Percentiles rank a stretch among this genome's conserved stretches.
phyloP scores from a whole-genome alignment of 2,888 invertebrate species.

The Dasypogon diadema region DNA sequence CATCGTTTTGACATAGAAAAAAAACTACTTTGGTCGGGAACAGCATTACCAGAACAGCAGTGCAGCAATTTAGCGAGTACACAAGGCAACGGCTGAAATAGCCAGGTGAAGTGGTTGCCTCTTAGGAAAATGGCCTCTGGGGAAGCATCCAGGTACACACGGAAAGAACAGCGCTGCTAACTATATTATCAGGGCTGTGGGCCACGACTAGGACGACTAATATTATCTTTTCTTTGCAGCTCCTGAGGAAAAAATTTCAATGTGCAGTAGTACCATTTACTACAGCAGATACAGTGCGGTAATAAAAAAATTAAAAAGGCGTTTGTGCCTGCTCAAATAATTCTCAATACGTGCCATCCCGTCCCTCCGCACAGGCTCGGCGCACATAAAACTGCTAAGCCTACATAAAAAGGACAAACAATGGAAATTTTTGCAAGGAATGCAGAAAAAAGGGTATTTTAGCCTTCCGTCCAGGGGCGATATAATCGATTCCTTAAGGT shows the following conservation, averaged over 20 bases:
- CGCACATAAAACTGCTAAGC: background rate
- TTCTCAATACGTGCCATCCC: background rate
- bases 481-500: slow-evolving; percentile 40
- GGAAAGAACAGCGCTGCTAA: background rate
- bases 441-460: background rate
- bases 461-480: background rate
- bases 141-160: slow-evolving; percentile 7
- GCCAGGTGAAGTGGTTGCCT: slow-evolving; percentile 42
- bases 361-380: background rate
- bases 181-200: slow-evolving; percentile 1
- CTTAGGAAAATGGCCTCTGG: background rate
- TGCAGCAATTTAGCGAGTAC: slow-evolving; percentile 20
- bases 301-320: background rate
- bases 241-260: background rate
- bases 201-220: background rate
- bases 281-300: background rate
- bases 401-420: slow-evolving; percentile 5
- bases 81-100: background rate
- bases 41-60: background rate
- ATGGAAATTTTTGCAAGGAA: slow-evolving; percentile 1
- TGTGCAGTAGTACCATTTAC: background rate
- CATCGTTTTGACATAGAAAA: slow-evolving; percentile 43
- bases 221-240: background rate
- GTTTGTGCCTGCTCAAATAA: background rate
- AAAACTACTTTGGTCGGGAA: background rate